Evolutionary conservation across 2,888 invertebrate species (phyloP), one percentile per base, ranked within the genome.

Genomic region (Hybos culiciformis): DNA sequence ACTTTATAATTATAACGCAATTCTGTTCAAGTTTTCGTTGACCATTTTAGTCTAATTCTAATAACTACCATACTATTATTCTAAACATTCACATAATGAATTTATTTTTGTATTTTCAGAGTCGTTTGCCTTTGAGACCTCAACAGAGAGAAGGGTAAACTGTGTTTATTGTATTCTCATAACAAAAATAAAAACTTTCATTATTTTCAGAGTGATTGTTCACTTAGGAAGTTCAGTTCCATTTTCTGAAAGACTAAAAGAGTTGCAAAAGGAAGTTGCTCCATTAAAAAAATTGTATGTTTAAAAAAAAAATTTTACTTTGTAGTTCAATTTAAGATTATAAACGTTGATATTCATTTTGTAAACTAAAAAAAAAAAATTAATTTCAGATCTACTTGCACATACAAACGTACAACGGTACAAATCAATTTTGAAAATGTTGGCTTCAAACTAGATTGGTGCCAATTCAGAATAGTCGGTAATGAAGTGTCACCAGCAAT

Each of bases 401-500:
- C 87, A 0, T 88, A 83, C 60, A 91, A 90, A 60, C 71, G 84
- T 45, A 90, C 88, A 0, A 83, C 85, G 0, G 85, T 86, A 1
- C 90, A 92, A 60, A 73, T 83, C 52, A 71, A 80, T 45, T 91
- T 92, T 61, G 72, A 87, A 48, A 79, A 81, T 46, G 79, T 79
- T 8, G 80, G 80, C 1, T 79, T 90, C 54, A 75, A 79, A 24
- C 63, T 91, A 14, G 91, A 92, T 61, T 92, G 91, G 91, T 92
- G 91, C 56, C 80, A 80, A 41, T 91, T 91, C 61, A 75, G 79
- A 63, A 69, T 91, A 72, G 83, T 87, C 58, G 66, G 72, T 6
- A 53, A 57, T 7, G 63, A 62, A 23, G 56, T 63, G 8, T 58
- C 58, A 37, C 62, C 64, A 2, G 66, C 63, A 47, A 59, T 63